A percentile compares a stretch with the other conserved stretches of the same genome.
Conservation (phyloP, 2,888 invertebrate genomes). For the Myopa tessellatipennis region DNA sequence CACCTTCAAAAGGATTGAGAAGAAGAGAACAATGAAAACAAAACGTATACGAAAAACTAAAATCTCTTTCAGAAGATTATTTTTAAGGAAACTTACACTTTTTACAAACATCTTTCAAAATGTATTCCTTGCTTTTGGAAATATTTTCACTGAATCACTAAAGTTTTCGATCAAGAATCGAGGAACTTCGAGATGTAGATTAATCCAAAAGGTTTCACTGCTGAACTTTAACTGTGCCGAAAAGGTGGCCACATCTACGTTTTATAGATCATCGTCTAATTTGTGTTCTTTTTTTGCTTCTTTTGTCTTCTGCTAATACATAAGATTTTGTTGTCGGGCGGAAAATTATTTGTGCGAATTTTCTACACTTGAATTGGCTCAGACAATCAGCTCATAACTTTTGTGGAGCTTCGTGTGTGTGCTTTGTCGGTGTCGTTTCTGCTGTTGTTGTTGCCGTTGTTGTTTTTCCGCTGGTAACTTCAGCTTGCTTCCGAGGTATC, state of each 20-base stretch:
- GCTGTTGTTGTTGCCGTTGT: not conserved
- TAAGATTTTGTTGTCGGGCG: constrained; percentile 7
- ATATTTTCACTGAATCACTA: not conserved
- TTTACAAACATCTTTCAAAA: constrained; percentile 55
- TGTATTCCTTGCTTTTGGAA: constrained; percentile 4
- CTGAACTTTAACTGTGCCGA: constrained; percentile 24
- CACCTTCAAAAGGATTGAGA: constrained; percentile 16
- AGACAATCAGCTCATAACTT: constrained; percentile 60
- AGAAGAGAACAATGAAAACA: not conserved
- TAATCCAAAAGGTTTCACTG: constrained; percentile 12
- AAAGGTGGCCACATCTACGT: constrained; percentile 15
- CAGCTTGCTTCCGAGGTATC: not conserved
- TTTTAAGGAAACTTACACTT: constrained; percentile 54
- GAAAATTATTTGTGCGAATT: constrained; percentile 35
- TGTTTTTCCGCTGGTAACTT: not conserved
- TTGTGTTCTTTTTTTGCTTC: constrained; percentile 3
- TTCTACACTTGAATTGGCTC: constrained; percentile 59
- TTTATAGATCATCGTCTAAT: constrained; percentile 29
- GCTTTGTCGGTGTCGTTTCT: constrained; percentile 14
- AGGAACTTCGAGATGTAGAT: not conserved
- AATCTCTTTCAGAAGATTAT: too few relatives aligned
- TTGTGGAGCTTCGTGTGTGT: constrained; percentile 26
- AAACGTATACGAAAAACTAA: not conserved
- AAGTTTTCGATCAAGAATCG: not conserved
- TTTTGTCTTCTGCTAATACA: constrained; percentile 5